Evolutionary conservation across 2,888 invertebrate species (phyloP).

Genomic region (Agrochola lychnidis): DNA sequence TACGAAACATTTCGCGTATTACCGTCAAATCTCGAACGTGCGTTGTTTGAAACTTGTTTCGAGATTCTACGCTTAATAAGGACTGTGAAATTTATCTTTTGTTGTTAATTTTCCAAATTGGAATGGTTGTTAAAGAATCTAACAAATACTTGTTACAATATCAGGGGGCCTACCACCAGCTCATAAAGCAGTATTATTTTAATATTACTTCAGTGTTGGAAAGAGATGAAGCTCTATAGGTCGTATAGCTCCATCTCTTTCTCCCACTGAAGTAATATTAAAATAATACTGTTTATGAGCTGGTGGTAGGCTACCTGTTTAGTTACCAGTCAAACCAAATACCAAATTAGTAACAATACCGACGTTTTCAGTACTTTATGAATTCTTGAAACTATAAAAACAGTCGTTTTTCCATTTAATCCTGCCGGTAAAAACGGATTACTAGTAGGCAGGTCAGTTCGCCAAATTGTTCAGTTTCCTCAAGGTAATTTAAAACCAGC

Average conservation of each 20-base stretch:
- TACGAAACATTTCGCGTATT: slow-evolving; percentile 32
- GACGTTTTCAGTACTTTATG: not conserved
- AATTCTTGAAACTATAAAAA: slow-evolving; percentile 20
- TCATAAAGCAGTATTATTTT: no score
- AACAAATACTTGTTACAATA: slow-evolving; percentile 31
- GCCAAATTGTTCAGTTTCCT: slow-evolving; percentile 40
- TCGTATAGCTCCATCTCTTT: no score
- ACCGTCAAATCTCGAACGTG: slow-evolving; percentile 54
- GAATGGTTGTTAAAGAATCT: slow-evolving; percentile 8
- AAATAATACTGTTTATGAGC: no score
- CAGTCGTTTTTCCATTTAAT: slow-evolving; percentile 1
- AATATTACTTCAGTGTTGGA: no score
- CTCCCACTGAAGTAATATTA: no score
- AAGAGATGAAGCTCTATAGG: no score
- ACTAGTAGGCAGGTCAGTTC: not conserved
- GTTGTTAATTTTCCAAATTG: slow-evolving; percentile 12
- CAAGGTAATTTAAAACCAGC: not conserved
- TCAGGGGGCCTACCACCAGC: no score
- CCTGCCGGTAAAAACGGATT: not conserved
- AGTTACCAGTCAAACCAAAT: not conserved
- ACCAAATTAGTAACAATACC: not conserved
- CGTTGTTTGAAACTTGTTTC: slow-evolving; percentile 19
- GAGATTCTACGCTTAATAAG: slow-evolving; percentile 5
- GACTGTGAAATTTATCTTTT: slow-evolving; percentile 19
- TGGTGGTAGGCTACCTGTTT: no score